Base-by-base conservation (phyloP, 2,113 vertebrate species). In the Varanus komodoensis region DNA sequence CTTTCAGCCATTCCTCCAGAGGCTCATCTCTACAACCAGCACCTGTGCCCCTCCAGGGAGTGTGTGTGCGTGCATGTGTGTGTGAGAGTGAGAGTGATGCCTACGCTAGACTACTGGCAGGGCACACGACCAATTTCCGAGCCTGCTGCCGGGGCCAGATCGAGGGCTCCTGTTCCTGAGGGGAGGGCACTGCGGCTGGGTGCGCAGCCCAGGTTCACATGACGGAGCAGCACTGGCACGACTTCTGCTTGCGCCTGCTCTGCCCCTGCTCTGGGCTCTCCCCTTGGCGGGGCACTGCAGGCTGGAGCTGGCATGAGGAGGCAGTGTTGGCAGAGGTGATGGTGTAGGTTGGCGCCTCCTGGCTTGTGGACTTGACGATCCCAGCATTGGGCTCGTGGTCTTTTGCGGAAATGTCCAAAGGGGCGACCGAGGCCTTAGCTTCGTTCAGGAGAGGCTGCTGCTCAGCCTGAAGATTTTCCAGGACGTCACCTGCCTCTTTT, bases 191-290 rank as follows among this genome's bases (percentile, higher is more conserved):
- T n/a, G 50, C 82, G 14, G 50, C 48, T 9, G 32, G 12, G 34
- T 27, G 14, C 21, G 21, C 44, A 12, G 19, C 38, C 83, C 15
- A 1, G 82, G 85, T 84, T 96, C 94, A 97, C 97, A 97, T 97
- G 25, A 97, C 83, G 1, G 8, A 90, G 82, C 97, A 97, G 78
- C 97, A 97, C 92, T 97, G 96, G 92, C 97, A 97, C 6, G 95
- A 92, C 90, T 96, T 97, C 78, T 96, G 95, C 92, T 97, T 96
- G 4, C 90, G 93, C 6, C 91, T 93, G 0, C 91, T 57, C 0
- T 84, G 87, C 86, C 92, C 94, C 69, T 89, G 89, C 32, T 90
- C 89, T 80, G 79, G 75, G 0, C 73, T 92, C 74, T 93, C 93
- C 0, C 74, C 32, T 6, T 0, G 89, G 11, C 1, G 32, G 89